phyloP scores from a whole-genome alignment of 2,113 vertebrate genomes.

The Brevimyrus niger region DNA sequence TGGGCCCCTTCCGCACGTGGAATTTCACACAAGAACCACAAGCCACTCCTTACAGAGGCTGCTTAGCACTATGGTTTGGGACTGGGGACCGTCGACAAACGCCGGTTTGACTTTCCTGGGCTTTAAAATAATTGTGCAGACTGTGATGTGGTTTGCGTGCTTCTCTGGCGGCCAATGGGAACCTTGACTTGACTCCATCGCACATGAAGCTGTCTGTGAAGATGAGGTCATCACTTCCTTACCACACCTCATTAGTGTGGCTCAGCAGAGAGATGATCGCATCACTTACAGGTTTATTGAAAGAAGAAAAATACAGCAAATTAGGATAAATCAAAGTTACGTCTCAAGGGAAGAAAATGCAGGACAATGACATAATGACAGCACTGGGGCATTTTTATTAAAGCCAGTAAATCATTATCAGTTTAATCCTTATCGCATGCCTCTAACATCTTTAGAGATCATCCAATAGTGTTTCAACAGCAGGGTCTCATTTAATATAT shows the following conservation, averaged over 20 bases:
- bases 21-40: not conserved
- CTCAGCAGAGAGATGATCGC: not conserved
- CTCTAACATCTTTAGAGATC: not conserved
- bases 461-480: not conserved
- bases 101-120: not conserved
- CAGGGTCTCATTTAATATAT: not conserved
- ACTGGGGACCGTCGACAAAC: not conserved
- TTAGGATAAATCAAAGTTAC: not conserved
- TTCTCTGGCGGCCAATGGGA: not conserved
- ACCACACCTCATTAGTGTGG: not conserved
- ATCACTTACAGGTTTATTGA: not conserved
- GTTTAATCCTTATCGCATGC: not conserved
- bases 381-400: slow-evolving; percentile 1
- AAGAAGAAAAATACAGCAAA: not conserved
- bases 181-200: not conserved
- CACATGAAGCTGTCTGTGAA: not conserved
- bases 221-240: not conserved
- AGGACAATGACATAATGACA: slow-evolving; percentile 1
- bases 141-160: not conserved
- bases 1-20: not conserved
- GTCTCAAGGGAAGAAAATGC: not conserved
- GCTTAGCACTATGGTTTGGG: not conserved
- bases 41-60: not conserved
- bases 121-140: not conserved
- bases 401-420: slow-evolving; percentile 10